These are phyloP conservation scores for Sorex fumeus DNA, from an alignment of 2,113 vertebrate genomes.

Conservation along the genomic window DNA sequence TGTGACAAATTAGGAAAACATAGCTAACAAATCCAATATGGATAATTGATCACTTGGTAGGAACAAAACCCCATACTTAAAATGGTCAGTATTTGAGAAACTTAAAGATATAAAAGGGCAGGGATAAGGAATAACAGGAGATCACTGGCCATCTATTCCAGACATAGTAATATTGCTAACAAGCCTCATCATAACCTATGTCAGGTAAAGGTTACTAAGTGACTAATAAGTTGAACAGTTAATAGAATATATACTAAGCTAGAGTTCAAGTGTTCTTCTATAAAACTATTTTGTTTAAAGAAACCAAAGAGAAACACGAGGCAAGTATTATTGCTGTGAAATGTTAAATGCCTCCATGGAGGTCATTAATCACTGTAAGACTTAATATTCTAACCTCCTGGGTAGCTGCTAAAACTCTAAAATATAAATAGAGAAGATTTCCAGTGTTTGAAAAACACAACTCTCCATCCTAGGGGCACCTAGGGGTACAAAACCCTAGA, in stretches of 20 bases:
- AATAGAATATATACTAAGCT: conserved; percentile 13
- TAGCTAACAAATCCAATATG: conserved; percentile 5
- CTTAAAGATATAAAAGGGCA: conserved; percentile 11
- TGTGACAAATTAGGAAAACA: conserved; percentile 19
- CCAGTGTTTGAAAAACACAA: background rate
- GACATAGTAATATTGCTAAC: background rate
- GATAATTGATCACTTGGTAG: background rate
- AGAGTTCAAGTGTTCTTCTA: conserved; percentile 46
- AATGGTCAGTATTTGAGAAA: background rate
- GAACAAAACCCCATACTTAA: conserved; percentile 1
- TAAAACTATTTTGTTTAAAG: conserved; percentile 48
- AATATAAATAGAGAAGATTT: conserved; percentile 23
- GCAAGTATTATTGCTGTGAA: background rate
- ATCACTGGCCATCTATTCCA: background rate
- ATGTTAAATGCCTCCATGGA: conserved; percentile 19
- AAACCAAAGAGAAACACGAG: conserved; percentile 22
- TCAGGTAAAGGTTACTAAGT: conserved; percentile 21
- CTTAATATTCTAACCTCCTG: conserved; percentile 35
- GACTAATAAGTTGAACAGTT: background rate
- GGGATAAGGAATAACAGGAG: background rate
- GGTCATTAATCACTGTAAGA: conserved; percentile 36
- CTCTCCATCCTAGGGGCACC: background rate
- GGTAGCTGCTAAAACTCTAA: conserved; percentile 19
- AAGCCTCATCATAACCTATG: background rate
- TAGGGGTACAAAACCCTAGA: background rate